These are phyloP conservation scores for Alosa alosa DNA, from an alignment of 2,113 vertebrate genomes.

Conservation along the genomic window DNA sequence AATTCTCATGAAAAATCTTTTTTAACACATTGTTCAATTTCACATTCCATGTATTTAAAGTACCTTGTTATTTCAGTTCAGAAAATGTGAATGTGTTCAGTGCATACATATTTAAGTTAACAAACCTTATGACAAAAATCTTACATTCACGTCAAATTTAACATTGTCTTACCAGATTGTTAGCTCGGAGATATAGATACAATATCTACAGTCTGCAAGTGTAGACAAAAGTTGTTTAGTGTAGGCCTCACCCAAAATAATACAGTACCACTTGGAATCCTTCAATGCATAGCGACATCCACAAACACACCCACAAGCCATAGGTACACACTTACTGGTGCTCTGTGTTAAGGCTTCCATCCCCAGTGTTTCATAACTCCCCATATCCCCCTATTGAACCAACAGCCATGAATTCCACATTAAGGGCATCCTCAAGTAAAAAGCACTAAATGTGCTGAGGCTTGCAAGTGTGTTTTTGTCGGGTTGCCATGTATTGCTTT, in stretches of 20 bases:
- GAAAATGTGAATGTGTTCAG: neutral
- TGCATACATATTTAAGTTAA: neutral
- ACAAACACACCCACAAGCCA: neutral
- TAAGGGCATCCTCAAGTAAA: neutral
- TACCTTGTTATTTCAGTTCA: neutral
- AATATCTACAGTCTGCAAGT: neutral
- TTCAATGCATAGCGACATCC: neutral
- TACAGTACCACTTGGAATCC: neutral
- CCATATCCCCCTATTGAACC: too few relatives aligned
- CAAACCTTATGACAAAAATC: neutral
- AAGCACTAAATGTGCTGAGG: neutral
- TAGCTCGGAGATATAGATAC: neutral
- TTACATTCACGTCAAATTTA: neutral
- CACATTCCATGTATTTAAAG: neutral
- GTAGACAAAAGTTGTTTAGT: neutral
- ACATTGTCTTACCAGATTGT: neutral
- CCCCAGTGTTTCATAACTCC: neutral
- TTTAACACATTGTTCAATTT: neutral
- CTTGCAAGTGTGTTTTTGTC: neutral
- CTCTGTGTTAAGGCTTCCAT: neutral
- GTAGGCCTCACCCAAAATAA: neutral
- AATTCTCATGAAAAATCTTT: neutral
- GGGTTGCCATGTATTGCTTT: neutral
- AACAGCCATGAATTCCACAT: too few relatives aligned
- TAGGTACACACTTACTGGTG: neutral